A percentile compares a stretch with the other conserved stretches of the same genome.
Conservation (phyloP, 1,140 invertebrate genomes). For the Brachionus plicatilis region DNA sequence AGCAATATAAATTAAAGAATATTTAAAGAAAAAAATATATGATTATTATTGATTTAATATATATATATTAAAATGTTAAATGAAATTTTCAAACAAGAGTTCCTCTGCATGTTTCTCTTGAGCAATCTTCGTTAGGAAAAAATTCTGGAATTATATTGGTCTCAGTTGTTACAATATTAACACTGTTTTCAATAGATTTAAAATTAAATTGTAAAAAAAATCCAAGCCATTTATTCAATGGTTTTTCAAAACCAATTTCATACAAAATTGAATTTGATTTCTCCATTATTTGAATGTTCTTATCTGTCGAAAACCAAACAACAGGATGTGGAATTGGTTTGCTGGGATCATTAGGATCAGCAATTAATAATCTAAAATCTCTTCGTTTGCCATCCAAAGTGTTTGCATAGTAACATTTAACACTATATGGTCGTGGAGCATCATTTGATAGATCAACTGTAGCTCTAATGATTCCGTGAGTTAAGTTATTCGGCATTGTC, state of each 20-base stretch:
- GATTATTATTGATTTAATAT: too few relatives aligned
- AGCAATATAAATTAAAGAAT: too few relatives aligned
- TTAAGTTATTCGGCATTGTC: conserved; percentile 11
- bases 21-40: too few relatives aligned
- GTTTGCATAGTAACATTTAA: not conserved
- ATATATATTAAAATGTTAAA: too few relatives aligned
- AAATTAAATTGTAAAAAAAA: conserved; percentile 47
- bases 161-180: conserved; percentile 48
- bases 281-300: not conserved
- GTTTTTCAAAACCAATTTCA: conserved; percentile 42
- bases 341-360: not conserved
- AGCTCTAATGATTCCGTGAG: conserved; percentile 14
- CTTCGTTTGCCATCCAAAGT: conserved; percentile 20
- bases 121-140: conserved; percentile 47
- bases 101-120: conserved; percentile 44
- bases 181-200: conserved; percentile 43
- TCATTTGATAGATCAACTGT: not conserved
- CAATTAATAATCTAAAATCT: not conserved
- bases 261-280: not conserved
- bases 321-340: not conserved
- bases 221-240: conserved; percentile 45
- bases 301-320: not conserved
- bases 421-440: not conserved
- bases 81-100: conserved; percentile 44
- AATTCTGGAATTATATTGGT: conserved; percentile 47